A percentile compares a stretch with the other conserved stretches of the same genome.
Conservation (phyloP, 2,113 vertebrate species). For the Gorsachius goisagi region DNA sequence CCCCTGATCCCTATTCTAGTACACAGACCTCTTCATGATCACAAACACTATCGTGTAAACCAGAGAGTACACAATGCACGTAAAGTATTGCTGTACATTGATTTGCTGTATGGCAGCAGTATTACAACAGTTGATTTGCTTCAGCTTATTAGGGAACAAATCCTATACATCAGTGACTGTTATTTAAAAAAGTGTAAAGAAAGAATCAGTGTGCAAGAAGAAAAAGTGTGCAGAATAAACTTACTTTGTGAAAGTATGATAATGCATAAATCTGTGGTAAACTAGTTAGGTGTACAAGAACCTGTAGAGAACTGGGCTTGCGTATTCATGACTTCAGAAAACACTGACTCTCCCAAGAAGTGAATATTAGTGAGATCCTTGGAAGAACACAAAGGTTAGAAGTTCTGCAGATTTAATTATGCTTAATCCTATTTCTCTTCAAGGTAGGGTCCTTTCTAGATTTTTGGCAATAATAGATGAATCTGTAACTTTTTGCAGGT, state of each 20-base stretch:
- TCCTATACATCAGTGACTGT: neutral
- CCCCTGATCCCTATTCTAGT: neutral
- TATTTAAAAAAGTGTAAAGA: neutral
- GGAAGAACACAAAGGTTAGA: neutral
- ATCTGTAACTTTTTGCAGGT: neutral
- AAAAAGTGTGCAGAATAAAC: neutral
- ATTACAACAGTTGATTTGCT: neutral
- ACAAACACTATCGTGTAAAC: neutral
- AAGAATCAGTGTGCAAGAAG: neutral
- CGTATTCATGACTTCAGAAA: neutral
- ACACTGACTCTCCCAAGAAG: neutral
- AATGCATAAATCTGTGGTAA: neutral
- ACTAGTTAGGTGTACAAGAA: neutral
- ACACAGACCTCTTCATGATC: neutral
- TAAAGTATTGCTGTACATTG: neutral
- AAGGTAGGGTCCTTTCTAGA: neutral
- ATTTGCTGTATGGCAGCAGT: neutral
- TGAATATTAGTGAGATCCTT: neutral
- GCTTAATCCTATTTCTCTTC: neutral
- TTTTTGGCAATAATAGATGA: neutral
- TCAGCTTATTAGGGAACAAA: neutral
- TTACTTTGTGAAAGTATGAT: neutral
- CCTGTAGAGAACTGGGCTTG: neutral
- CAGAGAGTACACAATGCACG: neutral
- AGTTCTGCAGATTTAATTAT: neutral